A percentile compares a stretch with the other conserved stretches of the same genome.
These are phyloP conservation scores for Drosophila neocordata DNA, from an alignment of 1,140 invertebrate genomes.

Conservation along the genomic window DNA sequence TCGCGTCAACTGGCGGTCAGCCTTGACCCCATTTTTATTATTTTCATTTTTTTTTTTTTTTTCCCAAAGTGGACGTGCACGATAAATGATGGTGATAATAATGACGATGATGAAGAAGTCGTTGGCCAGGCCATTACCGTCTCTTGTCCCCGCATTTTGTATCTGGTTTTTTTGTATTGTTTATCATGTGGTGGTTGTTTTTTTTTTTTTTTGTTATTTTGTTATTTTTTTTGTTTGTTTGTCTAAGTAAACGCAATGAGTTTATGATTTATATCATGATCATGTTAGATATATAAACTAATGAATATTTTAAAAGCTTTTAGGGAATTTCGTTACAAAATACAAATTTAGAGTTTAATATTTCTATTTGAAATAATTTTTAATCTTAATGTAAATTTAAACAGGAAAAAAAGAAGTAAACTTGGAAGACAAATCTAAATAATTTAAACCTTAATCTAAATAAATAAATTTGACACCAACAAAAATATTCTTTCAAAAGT, in stretches of 20 bases:
- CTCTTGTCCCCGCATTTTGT: constrained; percentile 29
- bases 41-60: constrained; percentile 24
- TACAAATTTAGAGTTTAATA: no score
- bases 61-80: constrained; percentile 61
- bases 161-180: constrained; percentile 39
- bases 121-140: constrained; percentile 1
- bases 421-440: no score
- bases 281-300: background rate
- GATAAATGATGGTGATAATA: constrained; percentile 15
- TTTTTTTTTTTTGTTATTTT: background rate
- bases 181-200: no score
- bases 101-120: constrained; percentile 1
- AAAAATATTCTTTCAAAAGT: no score
- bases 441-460: no score
- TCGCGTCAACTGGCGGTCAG: constrained; percentile 41
- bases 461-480: no score
- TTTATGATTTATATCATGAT: background rate
- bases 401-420: no score
- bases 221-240: background rate
- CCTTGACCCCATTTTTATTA: constrained; percentile 69
- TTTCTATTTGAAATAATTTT: no score
- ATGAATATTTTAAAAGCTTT: background rate
- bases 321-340: no score
- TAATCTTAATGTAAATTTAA: no score
- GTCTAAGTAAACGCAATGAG: constrained; percentile 1